Conservation (phyloP, 2,797 vertebrate species). For the Ciconia nigra region DNA sequence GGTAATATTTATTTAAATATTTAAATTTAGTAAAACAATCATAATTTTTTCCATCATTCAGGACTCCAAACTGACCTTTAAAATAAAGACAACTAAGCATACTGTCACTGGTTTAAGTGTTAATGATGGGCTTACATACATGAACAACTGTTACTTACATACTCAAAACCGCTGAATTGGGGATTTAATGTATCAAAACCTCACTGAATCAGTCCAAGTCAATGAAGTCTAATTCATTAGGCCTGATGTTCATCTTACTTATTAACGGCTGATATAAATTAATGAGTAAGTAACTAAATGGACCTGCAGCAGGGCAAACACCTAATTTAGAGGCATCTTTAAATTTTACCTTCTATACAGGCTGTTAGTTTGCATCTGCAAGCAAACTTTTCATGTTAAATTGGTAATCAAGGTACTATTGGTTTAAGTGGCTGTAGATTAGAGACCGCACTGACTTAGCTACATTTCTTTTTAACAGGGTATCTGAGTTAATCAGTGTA, state of each 20-base stretch:
- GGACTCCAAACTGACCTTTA: neutral
- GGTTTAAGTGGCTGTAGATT: slow-evolving; percentile 15
- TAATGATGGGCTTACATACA: neutral
- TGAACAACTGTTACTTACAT: neutral
- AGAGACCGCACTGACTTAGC: neutral
- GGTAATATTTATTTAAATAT: neutral
- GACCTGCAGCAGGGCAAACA: neutral
- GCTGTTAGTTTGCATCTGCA: slow-evolving; percentile 23
- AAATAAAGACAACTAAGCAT: neutral
- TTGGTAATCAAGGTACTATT: slow-evolving; percentile 18
- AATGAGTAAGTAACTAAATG: slow-evolving; percentile 15
- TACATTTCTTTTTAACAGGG: slow-evolving; percentile 8
- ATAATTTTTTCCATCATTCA: neutral
- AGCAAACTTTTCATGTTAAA: slow-evolving; percentile 16
- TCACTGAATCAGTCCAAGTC: neutral
- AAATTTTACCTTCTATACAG: neutral
- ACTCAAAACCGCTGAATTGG: neutral
- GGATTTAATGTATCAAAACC: neutral
- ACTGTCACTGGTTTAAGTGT: neutral
- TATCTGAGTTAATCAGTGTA: neutral
- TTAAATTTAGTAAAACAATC: neutral
- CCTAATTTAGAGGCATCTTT: slow-evolving; percentile 19
- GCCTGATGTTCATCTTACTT: neutral
- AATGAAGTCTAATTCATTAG: neutral
- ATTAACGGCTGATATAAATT: slow-evolving; percentile 9